A percentile compares a stretch with the other conserved stretches of the same genome.
Conservation (phyloP, 1,140 invertebrate genomes). For the Mamestra configurata region DNA sequence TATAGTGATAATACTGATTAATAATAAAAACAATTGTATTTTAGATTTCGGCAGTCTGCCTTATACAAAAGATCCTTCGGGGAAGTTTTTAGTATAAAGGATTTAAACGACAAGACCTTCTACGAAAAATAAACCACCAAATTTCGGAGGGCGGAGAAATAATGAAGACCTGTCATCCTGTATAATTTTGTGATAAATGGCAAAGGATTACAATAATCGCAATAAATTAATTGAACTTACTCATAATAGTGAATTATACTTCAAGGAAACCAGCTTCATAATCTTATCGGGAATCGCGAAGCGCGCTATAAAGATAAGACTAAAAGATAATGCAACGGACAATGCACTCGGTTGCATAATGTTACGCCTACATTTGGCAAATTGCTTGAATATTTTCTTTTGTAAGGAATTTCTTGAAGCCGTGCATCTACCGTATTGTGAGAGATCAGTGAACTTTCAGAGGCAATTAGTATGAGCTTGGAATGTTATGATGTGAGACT, state of each 20-base stretch:
- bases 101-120: conserved; percentile 3
- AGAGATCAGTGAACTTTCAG: conserved; percentile 33
- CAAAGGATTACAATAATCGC: conserved; percentile 4
- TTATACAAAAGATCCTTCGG: not conserved
- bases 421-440: conserved; percentile 37
- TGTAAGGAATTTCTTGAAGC: conserved; percentile 28
- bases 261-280: conserved; percentile 39
- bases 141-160: not conserved
- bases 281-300: conserved; percentile 52
- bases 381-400: conserved; percentile 51
- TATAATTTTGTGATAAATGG: conserved; percentile 12
- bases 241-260: conserved; percentile 28
- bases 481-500: conserved; percentile 12
- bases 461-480: conserved; percentile 37
- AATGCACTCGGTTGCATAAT: conserved; percentile 54
- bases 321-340: conserved; percentile 49
- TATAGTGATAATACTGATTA: not conserved
- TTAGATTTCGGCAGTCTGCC: not conserved
- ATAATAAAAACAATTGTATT: not conserved
- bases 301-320: conserved; percentile 30
- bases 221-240: conserved; percentile 43
- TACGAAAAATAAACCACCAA: not conserved
- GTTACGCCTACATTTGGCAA: conserved; percentile 35
- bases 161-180: not conserved
- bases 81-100: not conserved